phyloP scores from a whole-genome alignment of 1,140 invertebrate genomes.

The Bombus soroeensis region DNA sequence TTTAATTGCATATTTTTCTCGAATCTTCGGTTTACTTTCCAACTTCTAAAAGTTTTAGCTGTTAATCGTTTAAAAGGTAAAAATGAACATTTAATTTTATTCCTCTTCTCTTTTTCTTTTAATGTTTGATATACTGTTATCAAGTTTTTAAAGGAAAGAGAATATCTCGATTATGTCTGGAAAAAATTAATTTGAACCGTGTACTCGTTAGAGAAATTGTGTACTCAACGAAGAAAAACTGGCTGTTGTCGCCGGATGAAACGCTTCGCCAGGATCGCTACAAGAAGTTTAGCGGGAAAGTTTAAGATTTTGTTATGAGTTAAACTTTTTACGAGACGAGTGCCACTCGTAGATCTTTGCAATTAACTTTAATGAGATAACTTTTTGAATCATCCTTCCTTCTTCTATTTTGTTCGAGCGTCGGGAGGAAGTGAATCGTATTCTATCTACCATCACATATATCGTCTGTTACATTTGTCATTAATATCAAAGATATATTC shows the following conservation, averaged over 20 bases:
- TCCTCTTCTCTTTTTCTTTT: neutral
- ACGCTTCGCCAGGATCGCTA: neutral
- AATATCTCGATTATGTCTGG: neutral
- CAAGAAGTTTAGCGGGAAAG: neutral
- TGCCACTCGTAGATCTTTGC: neutral
- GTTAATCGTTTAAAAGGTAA: no score
- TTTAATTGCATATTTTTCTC: no score
- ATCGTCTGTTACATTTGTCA: no score
- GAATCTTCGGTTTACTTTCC: no score
- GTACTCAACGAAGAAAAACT: neutral
- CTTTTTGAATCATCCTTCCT: neutral
- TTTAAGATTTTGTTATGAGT: constrained; percentile 2
- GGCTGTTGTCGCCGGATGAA: neutral
- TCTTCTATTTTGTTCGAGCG: neutral
- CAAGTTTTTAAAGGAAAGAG: neutral
- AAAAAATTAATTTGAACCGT: neutral
- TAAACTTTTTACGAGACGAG: neutral
- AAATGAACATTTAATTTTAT: no score
- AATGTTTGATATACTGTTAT: neutral
- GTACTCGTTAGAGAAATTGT: constrained; percentile 1
- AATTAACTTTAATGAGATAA: constrained; percentile 46
- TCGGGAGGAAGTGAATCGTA: neutral
- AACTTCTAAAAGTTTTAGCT: no score
- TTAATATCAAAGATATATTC: no score
- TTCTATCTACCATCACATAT: neutral